These are phyloP conservation scores for Arion vulgaris DNA, from an alignment of 1,140 invertebrate species.

Conservation along the genomic window DNA sequence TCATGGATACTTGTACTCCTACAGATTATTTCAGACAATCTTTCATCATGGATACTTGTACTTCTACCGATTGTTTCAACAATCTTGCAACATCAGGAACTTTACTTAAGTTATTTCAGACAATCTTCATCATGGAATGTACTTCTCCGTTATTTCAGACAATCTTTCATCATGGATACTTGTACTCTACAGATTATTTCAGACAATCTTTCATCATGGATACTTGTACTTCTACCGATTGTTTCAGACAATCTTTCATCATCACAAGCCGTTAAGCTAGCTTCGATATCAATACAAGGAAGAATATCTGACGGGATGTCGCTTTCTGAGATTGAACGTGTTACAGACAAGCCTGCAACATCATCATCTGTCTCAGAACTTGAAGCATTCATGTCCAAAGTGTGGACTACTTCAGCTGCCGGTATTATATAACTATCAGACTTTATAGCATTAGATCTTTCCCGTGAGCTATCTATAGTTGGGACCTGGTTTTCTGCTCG, in stretches of 20 bases:
- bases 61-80: no score
- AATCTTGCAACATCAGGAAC: no score
- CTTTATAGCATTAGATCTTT: not conserved
- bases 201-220: conserved; percentile 19
- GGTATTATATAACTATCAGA: conserved; percentile 19
- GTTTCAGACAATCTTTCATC: not conserved
- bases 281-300: not conserved
- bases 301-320: conserved; percentile 12
- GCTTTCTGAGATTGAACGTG: conserved; percentile 15
- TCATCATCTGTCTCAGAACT: conserved; percentile 9
- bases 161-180: conserved; percentile 16
- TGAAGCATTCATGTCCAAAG: not conserved
- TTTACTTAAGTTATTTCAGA: no score
- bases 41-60: no score
- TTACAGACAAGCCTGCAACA: not conserved
- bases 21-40: not conserved
- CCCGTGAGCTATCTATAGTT: not conserved
- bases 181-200: conserved; percentile 1
- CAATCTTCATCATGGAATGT: no score
- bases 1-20: not conserved
- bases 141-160: no score
- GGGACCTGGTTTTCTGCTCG: no score
- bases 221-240: not conserved
- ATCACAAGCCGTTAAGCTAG: not conserved
- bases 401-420: not conserved